phyloP scores from a whole-genome alignment of 2,797 vertebrate genomes.

The Thripadectes ignobilis region DNA sequence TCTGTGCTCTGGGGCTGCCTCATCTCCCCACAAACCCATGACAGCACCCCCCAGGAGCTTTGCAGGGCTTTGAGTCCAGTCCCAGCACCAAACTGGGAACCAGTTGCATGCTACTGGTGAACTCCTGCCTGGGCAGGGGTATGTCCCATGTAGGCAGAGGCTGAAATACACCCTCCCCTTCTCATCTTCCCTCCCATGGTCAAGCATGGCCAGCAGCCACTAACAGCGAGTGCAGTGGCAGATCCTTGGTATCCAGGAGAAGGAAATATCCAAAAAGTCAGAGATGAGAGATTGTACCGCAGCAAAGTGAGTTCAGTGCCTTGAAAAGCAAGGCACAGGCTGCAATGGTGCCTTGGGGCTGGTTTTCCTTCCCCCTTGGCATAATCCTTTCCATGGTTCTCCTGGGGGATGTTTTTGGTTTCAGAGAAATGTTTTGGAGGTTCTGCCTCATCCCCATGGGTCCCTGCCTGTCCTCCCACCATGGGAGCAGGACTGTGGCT shows the following conservation, averaged over 20 bases:
- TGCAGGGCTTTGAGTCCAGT: neutral
- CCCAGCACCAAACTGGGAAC: neutral
- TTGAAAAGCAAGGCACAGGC: neutral
- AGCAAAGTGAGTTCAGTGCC: neutral
- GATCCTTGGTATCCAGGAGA: fast-evolving
- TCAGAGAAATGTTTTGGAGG: neutral
- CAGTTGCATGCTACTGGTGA: neutral
- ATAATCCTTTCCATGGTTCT: neutral
- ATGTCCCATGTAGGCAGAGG: neutral
- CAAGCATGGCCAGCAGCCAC: neutral
- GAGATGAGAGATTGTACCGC: neutral
- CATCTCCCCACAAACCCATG: neutral
- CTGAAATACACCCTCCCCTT: neutral
- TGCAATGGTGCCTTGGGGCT: neutral
- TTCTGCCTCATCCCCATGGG: neutral
- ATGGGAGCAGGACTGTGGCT: neutral
- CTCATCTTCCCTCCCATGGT: neutral
- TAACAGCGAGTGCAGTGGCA: fast-evolving
- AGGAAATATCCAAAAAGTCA: neutral
- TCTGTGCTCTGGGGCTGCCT: neutral
- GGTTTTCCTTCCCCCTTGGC: neutral
- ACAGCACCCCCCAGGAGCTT: neutral
- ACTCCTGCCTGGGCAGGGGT: neutral
- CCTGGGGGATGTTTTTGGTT: slow-evolving; percentile 41
- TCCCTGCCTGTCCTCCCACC: neutral